phyloP scores from a whole-genome alignment of 92 coral and sea anemone species.

The Scolanthus callimorphus region DNA sequence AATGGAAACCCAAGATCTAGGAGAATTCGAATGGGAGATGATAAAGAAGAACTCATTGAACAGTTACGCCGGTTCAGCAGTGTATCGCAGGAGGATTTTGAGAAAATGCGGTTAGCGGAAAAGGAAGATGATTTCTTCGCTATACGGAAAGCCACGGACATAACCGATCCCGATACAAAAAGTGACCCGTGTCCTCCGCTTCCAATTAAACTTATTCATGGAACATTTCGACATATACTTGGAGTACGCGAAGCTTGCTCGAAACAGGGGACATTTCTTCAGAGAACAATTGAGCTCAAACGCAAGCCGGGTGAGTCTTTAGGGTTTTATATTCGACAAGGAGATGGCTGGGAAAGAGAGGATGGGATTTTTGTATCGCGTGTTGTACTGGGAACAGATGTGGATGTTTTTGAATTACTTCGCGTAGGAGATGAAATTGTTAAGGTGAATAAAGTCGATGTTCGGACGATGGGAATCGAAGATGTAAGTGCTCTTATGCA shows the following conservation, averaged over 20 bases:
- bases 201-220: constrained; percentile 91
- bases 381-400: constrained; percentile 95
- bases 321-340: constrained; percentile 99
- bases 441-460: constrained; percentile 94
- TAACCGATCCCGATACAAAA: constrained; percentile 91
- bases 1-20: constrained; percentile 72
- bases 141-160: constrained; percentile 94
- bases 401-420: constrained; percentile 92
- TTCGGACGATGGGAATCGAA: constrained; percentile 86
- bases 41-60: constrained; percentile 66
- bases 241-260: constrained; percentile 99
- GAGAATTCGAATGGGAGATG: constrained; percentile 47
- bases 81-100: constrained; percentile 97
- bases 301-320: constrained; percentile 96
- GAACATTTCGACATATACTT: constrained; percentile 81
- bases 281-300: constrained; percentile 88
- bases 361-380: constrained; percentile 98
- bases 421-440: constrained; percentile 98
- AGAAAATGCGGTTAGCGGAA: constrained; percentile 97
- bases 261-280: constrained; percentile 94
- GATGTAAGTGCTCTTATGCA: constrained; percentile 99
- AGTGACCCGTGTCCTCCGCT: constrained; percentile 94
- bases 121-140: constrained; percentile 95
- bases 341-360: constrained; percentile 97
- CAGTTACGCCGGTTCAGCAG: constrained; percentile 91